A percentile compares a stretch with the other conserved stretches of the same genome.
Conservation (phyloP, 2,888 invertebrate species). For the Drosophila borealis region DNA sequence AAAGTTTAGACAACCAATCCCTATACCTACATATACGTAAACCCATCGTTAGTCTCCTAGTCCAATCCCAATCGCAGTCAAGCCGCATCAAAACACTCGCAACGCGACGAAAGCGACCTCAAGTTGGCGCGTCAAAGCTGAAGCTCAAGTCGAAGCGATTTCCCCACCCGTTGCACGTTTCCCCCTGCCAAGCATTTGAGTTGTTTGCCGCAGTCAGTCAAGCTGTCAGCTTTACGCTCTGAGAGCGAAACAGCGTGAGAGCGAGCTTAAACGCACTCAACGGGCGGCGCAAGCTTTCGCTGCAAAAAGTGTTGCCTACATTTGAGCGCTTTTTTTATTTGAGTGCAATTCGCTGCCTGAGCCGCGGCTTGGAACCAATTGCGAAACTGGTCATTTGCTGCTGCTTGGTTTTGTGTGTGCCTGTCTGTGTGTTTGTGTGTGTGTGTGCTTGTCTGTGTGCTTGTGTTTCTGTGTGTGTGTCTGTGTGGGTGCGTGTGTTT, state of each 20-base stretch:
- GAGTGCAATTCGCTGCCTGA: constrained; percentile 21
- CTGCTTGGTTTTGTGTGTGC: neutral
- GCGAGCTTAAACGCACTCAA: constrained; percentile 21
- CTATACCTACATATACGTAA: constrained; percentile 2
- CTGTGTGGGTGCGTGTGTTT: constrained; percentile 10
- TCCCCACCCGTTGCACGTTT: too few species aligned
- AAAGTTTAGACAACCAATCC: constrained; percentile 25
- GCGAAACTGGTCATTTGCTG: constrained; percentile 31
- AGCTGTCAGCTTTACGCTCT: neutral
- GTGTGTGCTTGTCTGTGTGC: neutral
- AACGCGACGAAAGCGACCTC: constrained; percentile 41
- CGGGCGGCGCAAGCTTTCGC: constrained; percentile 30
- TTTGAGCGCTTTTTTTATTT: constrained; percentile 33
- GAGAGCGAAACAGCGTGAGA: constrained; percentile 10
- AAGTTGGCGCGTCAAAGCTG: constrained; percentile 35
- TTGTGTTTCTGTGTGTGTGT: neutral
- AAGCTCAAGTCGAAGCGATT: constrained; percentile 1
- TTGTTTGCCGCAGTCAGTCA: constrained; percentile 7
- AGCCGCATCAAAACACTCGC: constrained; percentile 41
- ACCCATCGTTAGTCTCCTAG: constrained; percentile 42
- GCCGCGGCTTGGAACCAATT: constrained; percentile 7
- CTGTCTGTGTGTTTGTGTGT: neutral
- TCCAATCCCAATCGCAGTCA: constrained; percentile 46
- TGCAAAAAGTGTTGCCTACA: constrained; percentile 44
- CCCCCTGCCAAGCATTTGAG: constrained; percentile 11